Conservation (phyloP, 2,797 vertebrate species). For the Darevskia mixta region DNA sequence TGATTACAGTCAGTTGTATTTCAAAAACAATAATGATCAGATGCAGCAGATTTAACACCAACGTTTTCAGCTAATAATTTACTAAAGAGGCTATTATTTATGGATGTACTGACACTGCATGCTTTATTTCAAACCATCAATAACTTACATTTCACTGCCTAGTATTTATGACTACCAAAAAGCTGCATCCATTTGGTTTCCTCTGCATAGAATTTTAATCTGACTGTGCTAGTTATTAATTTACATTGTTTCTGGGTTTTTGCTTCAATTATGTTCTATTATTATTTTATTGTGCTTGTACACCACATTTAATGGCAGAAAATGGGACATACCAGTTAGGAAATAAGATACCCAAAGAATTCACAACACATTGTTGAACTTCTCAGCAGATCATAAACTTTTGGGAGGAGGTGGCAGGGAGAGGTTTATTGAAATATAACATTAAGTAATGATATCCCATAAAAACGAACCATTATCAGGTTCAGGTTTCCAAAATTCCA, state of each 20-base stretch:
- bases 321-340: not conserved
- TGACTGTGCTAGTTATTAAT: not conserved
- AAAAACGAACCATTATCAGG: not conserved
- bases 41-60: slow-evolving; percentile 2
- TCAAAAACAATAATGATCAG: slow-evolving; percentile 12
- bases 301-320: not conserved
- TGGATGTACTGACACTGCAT: not conserved
- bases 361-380: not conserved
- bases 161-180: not conserved
- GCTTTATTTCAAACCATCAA: slow-evolving; percentile 11
- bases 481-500: not conserved
- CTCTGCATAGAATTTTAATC: not conserved
- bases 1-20: not conserved
- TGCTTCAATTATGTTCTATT: not conserved
- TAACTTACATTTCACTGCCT: not conserved
- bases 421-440: not conserved
- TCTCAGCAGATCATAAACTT: not conserved
- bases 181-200: not conserved
- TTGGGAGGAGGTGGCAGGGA: not conserved
- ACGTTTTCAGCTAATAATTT: slow-evolving; percentile 17
- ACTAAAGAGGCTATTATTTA: slow-evolving; percentile 20
- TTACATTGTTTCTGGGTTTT: too few relatives aligned
- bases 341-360: not conserved
- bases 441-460: not conserved
- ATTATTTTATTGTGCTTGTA: not conserved